Percentiles rank a stretch among this genome's conserved stretches.
phyloP scores from a whole-genome alignment of 2,797 vertebrate species.

The Cirrhinus molitorella region DNA sequence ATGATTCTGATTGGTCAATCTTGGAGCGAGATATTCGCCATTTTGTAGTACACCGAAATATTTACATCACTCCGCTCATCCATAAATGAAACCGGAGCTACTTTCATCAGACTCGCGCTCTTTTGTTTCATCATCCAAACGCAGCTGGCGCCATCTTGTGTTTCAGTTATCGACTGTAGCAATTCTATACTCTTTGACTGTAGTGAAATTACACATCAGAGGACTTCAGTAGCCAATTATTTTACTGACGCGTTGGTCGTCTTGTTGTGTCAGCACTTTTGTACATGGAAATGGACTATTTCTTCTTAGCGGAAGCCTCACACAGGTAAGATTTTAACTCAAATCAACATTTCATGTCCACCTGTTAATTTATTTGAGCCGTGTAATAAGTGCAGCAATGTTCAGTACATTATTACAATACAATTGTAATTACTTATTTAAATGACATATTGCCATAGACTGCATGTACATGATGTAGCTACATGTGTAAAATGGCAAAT shows the following conservation, averaged over 20 bases:
- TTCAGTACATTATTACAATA: background rate
- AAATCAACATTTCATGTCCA: background rate
- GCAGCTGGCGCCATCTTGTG: constrained; percentile 19
- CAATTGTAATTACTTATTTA: background rate
- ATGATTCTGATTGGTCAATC: background rate
- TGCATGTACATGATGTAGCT: no score
- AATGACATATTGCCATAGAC: no score
- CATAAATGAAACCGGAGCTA: background rate
- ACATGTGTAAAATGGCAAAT: background rate
- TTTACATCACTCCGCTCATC: background rate
- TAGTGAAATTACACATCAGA: background rate
- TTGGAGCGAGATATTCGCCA: background rate
- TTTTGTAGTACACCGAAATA: background rate
- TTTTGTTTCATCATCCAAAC: background rate
- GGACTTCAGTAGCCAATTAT: background rate
- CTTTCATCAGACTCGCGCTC: background rate
- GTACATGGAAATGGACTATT: background rate
- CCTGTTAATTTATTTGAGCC: background rate
- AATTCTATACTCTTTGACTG: no score
- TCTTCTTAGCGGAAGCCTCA: background rate
- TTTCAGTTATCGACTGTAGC: background rate
- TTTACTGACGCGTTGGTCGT: background rate
- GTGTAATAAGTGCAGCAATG: background rate
- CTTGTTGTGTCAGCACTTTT: background rate
- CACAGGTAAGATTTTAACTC: background rate